phyloP scores from a whole-genome alignment of 2,888 invertebrate species.

The Leucozona laternaria region DNA sequence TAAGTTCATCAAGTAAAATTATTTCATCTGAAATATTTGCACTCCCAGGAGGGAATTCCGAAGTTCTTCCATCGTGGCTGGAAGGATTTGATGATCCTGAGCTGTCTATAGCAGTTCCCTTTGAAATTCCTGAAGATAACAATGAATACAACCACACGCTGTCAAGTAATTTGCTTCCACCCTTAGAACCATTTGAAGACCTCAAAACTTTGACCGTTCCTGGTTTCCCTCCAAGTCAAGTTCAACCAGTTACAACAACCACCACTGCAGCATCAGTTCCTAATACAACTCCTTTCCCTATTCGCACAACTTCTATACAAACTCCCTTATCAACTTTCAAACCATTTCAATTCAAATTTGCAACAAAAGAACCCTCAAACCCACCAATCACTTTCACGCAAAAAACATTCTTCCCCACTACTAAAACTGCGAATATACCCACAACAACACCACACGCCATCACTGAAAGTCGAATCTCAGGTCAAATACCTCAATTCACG shows the following conservation, averaged over 20 bases:
- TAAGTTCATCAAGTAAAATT: background rate
- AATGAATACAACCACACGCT: slow-evolving; percentile 81
- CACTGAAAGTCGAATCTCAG: slow-evolving; percentile 46
- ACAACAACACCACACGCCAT: slow-evolving; percentile 65
- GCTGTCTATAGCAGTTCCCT: slow-evolving; percentile 81
- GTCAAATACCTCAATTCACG: slow-evolving; percentile 61
- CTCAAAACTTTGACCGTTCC: slow-evolving; percentile 67
- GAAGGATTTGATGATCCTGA: slow-evolving; percentile 82
- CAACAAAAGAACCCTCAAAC: slow-evolving; percentile 34
- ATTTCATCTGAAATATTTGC: slow-evolving; percentile 76
- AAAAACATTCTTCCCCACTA: slow-evolving; percentile 36
- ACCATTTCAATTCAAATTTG: slow-evolving; percentile 49
- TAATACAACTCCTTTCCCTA: slow-evolving; percentile 63
- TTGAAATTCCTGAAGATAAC: slow-evolving; percentile 80
- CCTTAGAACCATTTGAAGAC: slow-evolving; percentile 81
- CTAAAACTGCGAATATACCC: slow-evolving; percentile 58
- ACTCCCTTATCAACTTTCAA: slow-evolving; percentile 37
- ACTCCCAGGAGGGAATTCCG: slow-evolving; percentile 80
- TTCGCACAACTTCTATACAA: slow-evolving; percentile 58
- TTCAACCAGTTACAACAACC: slow-evolving; percentile 50
- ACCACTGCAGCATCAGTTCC: slow-evolving; percentile 70
- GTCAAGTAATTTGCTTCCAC: slow-evolving; percentile 80
- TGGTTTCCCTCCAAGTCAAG: slow-evolving; percentile 31
- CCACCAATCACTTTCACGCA: slow-evolving; percentile 38
- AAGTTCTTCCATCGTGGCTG: slow-evolving; percentile 81